phyloP scores from a whole-genome alignment of 1,140 invertebrate species.

The Bombus turneri region DNA sequence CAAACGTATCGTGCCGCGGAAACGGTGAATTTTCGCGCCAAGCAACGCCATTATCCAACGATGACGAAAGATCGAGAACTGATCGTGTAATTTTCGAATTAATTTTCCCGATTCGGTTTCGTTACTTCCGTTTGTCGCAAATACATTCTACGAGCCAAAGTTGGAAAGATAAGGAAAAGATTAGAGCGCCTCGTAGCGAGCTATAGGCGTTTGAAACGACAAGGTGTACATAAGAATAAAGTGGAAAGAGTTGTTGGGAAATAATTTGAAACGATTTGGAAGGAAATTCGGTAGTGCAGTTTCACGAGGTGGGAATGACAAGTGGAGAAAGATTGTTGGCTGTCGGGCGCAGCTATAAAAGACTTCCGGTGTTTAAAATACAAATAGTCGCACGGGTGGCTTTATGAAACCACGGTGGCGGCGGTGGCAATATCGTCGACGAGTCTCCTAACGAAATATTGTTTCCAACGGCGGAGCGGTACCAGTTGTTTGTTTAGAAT shows the following conservation, averaged over 20 bases:
- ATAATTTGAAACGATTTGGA: neutral
- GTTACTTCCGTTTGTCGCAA: too few relatives aligned
- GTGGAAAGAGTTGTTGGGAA: neutral
- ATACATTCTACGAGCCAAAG: too few relatives aligned
- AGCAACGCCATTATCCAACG: neutral
- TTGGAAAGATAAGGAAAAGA: too few relatives aligned
- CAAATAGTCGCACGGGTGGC: neutral
- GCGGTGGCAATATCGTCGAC: neutral
- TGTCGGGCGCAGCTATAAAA: neutral
- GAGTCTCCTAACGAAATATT: slow-evolving; percentile 1
- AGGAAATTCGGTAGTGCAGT: too few relatives aligned
- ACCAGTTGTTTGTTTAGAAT: slow-evolving; percentile 9
- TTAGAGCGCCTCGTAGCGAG: too few relatives aligned
- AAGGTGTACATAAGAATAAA: neutral
- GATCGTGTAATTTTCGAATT: neutral
- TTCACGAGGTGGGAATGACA: neutral
- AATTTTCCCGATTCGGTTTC: neutral
- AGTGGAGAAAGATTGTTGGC: neutral
- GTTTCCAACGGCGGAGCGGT: neutral
- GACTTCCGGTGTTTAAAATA: slow-evolving; percentile 7
- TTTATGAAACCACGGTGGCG: neutral
- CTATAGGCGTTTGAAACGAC: neutral
- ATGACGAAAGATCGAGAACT: neutral
- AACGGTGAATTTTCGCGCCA: neutral
- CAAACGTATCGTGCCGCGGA: neutral